These are phyloP conservation scores for Camptogramma bilineatum DNA, from an alignment of 2,888 invertebrate genomes.

Conservation along the genomic window DNA sequence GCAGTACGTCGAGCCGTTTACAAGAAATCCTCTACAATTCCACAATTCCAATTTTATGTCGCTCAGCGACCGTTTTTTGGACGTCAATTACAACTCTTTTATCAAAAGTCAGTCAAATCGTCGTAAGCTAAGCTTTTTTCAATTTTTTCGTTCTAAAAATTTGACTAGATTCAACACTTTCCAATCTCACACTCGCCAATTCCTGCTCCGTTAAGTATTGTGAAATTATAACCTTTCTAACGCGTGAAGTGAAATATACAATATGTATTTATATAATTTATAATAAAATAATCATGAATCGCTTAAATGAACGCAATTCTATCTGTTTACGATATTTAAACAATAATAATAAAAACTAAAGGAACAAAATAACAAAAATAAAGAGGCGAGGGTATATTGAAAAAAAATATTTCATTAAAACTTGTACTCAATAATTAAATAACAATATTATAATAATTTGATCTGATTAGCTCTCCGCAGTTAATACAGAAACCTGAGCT, in stretches of 20 bases:
- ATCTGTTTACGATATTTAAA: constrained; percentile 76
- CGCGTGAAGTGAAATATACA: constrained; percentile 73
- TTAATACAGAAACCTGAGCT: constrained; percentile 74
- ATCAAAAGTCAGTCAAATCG: constrained; percentile 78
- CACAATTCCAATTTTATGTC: constrained; percentile 78
- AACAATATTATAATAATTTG: constrained; percentile 85
- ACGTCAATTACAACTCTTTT: constrained; percentile 67
- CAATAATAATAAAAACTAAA: constrained; percentile 83
- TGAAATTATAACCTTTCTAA: constrained; percentile 68
- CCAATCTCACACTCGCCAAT: constrained; percentile 74
- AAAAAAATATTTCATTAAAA: constrained; percentile 82
- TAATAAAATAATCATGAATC: constrained; percentile 69
- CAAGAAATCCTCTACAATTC: constrained; percentile 75
- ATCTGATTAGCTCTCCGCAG: constrained; percentile 78
- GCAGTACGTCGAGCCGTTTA: constrained; percentile 59
- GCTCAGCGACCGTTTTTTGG: constrained; percentile 78
- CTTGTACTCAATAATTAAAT: constrained; percentile 85
- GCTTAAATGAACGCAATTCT: constrained; percentile 65
- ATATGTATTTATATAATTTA: constrained; percentile 63
- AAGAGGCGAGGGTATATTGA: constrained; percentile 81
- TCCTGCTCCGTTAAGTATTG: constrained; percentile 47
- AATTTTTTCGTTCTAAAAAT: constrained; percentile 70
- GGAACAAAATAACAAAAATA: constrained; percentile 84
- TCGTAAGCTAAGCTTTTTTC: constrained; percentile 70
- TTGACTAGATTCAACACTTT: constrained; percentile 83